Percentiles rank a stretch among this genome's conserved stretches.
These are phyloP conservation scores for Leptodactylus fuscus DNA, from an alignment of 2,113 vertebrate species.

Conservation along the genomic window DNA sequence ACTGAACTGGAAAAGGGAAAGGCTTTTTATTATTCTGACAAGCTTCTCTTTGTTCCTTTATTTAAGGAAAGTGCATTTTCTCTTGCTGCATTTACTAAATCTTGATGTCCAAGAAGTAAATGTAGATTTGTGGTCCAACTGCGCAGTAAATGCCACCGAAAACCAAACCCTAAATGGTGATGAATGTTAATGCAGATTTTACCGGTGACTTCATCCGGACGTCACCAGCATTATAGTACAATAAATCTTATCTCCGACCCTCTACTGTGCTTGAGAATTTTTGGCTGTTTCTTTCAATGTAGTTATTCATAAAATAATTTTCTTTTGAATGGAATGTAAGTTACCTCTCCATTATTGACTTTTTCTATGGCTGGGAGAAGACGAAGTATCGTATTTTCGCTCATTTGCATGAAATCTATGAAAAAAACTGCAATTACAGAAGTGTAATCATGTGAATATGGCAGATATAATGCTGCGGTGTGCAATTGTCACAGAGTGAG, in stretches of 20 bases:
- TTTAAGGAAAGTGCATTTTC: constrained; percentile 21
- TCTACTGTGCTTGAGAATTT: too few species aligned
- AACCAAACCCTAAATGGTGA: not conserved
- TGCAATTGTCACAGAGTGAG: not conserved
- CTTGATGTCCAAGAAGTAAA: constrained; percentile 26
- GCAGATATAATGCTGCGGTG: not conserved
- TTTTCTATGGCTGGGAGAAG: not conserved
- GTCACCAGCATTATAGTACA: not conserved
- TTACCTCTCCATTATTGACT: constrained; percentile 1
- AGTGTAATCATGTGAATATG: not conserved
- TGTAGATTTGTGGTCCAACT: constrained; percentile 7
- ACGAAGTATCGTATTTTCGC: not conserved
- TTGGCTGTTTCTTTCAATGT: not conserved
- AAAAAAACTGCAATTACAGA: not conserved
- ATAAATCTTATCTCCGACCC: not conserved
- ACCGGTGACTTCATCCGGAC: not conserved
- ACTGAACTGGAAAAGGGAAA: constrained; percentile 46
- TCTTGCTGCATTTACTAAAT: constrained; percentile 3
- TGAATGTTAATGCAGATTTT: not conserved
- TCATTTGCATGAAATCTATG: constrained; percentile 20
- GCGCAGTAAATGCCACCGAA: not conserved
- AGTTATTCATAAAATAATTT: constrained; percentile 13
- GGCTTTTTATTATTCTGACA: constrained; percentile 44
- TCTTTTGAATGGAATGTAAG: not conserved
- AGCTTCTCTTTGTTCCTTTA: constrained; percentile 19